A percentile compares a stretch with the other conserved stretches of the same genome.
Conservation (phyloP, 2,113 vertebrate genomes). For the Callipepla californica region DNA sequence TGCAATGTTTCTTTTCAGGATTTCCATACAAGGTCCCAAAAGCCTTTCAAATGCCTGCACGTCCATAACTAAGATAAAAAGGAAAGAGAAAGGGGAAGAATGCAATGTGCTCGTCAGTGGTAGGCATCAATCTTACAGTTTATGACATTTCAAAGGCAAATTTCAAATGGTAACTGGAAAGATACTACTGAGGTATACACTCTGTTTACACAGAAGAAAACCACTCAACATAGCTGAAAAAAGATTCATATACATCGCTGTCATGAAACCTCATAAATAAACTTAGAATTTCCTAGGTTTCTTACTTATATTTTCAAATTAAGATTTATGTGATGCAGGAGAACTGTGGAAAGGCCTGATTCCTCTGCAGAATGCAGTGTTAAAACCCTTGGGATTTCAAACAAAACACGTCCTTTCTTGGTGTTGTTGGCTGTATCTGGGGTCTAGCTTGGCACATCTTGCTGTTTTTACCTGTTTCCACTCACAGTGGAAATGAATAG, state of each 20-base stretch:
- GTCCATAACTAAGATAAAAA: slow-evolving; percentile 88
- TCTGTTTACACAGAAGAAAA: not conserved
- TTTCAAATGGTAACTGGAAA: not conserved
- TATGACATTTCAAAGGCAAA: not conserved
- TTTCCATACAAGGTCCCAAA: slow-evolving; percentile 99
- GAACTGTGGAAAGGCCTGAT: not conserved
- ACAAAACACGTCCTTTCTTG: not conserved
- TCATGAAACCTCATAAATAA: not conserved
- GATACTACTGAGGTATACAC: not conserved
- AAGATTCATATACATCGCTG: not conserved
- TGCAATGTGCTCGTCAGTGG: not conserved
- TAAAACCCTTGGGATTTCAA: not conserved
- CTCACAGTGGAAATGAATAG: not conserved
- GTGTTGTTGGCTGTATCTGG: not conserved
- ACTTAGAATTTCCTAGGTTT: not conserved
- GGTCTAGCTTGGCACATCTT: not conserved
- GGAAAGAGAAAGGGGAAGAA: slow-evolving; percentile 38
- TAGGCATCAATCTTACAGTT: not conserved
- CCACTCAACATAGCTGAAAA: not conserved
- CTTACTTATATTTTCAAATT: not conserved
- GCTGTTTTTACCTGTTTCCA: not conserved
- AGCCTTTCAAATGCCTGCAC: slow-evolving; percentile 97
- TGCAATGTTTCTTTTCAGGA: slow-evolving; percentile 99
- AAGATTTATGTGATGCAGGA: not conserved
- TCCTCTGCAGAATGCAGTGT: not conserved